These are phyloP conservation scores for Laticauda colubrina DNA, from an alignment of 2,113 vertebrate genomes.

Conservation along the genomic window DNA sequence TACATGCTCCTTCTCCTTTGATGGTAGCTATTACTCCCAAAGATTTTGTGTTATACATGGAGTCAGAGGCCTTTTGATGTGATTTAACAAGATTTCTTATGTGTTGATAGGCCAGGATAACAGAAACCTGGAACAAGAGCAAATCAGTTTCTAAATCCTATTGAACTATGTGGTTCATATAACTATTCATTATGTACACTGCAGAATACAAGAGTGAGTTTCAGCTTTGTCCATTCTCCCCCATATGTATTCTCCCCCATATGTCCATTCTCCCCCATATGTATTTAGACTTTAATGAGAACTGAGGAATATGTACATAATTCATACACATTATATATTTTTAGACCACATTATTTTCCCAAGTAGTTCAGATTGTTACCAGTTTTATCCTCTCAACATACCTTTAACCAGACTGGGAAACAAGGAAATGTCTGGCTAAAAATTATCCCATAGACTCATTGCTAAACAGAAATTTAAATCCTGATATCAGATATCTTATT, in stretches of 20 bases:
- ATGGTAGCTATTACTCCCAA: background rate
- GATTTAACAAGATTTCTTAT: background rate
- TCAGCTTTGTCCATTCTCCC: background rate
- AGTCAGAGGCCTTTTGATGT: background rate
- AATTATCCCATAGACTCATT: background rate
- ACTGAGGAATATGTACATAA: background rate
- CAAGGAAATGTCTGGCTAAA: background rate
- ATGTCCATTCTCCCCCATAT: background rate
- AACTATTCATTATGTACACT: background rate
- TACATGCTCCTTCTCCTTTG: background rate
- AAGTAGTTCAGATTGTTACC: background rate
- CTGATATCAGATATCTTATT: background rate
- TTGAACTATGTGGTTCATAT: background rate
- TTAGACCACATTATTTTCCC: background rate
- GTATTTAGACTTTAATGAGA: background rate
- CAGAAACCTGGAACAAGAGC: background rate
- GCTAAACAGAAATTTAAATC: background rate
- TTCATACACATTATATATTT: background rate
- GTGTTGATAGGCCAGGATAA: background rate
- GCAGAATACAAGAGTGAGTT: background rate
- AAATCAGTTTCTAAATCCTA: background rate
- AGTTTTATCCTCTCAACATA: background rate
- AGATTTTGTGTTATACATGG: background rate
- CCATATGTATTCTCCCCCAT: background rate
- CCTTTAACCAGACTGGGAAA: background rate